phyloP scores from a whole-genome alignment of 2,113 vertebrate species.

The Canis aureus region DNA sequence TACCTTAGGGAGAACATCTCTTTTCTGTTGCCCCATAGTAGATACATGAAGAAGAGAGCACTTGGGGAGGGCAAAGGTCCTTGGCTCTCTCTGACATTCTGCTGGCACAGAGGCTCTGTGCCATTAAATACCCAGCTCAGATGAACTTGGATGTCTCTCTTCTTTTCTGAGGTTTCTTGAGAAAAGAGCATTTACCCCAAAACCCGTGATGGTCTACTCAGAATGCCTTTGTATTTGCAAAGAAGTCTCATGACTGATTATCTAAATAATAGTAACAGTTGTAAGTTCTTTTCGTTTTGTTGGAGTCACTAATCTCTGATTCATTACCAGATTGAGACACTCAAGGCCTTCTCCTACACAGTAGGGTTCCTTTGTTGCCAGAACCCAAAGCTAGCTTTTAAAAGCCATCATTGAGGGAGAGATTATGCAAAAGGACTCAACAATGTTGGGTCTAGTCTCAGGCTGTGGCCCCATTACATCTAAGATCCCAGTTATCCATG shows the following conservation, averaged over 20 bases:
- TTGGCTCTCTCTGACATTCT: not conserved
- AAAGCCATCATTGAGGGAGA: not conserved
- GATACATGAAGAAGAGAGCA: not conserved
- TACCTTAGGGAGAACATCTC: not conserved
- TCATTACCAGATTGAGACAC: not conserved
- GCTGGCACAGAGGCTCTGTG: not conserved
- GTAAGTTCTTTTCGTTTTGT: slow-evolving; percentile 21
- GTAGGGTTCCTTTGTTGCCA: slow-evolving; percentile 38
- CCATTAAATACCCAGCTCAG: not conserved
- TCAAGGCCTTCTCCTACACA: not conserved
- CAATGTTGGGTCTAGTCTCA: not conserved
- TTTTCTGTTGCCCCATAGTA: not conserved
- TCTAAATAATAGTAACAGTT: not conserved
- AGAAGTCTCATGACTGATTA: not conserved
- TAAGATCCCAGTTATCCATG: not conserved
- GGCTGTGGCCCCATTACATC: not conserved
- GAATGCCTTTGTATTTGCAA: slow-evolving; percentile 12
- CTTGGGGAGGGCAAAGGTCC: not conserved
- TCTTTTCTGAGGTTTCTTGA: not conserved
- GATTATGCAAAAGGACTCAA: not conserved
- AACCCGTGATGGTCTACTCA: not conserved
- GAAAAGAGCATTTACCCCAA: not conserved
- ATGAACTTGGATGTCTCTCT: not conserved
- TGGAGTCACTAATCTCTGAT: not conserved
- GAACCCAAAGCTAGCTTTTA: slow-evolving; percentile 12